Base-by-base conservation (phyloP, 1,140 invertebrate species). In the Rhysida immarginata region DNA sequence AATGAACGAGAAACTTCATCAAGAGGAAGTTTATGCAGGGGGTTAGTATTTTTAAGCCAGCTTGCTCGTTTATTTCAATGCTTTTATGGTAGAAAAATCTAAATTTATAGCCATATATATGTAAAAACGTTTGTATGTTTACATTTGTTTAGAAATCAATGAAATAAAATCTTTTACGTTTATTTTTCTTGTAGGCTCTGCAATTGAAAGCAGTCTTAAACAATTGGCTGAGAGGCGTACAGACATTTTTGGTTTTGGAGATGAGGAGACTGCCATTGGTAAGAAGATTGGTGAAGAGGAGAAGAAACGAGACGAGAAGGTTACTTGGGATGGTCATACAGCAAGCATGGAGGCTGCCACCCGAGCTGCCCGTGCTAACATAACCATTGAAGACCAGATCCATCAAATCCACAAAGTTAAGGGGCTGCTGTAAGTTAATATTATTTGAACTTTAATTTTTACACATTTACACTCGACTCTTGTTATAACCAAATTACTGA, bases 211-310 rank as follows among this genome's bases (percentile, higher is more conserved):
- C 13, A 96, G 87, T 68, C 79, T 99, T 63, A 96, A 96, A 68
- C 83, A 94, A 65, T 75, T 99, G 60, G 96, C 95, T 0, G 95
- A 99, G 67, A 80, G 95, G 62, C 89, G 96, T 85, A 97, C 96
- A 2, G 96, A 99, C 80, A 99, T 99, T 72, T 99, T 99, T 69
- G 96, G 96, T 77, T 85, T 91, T 55, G 96, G 95, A 59, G 89
- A 91, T 65, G 94, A 98, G 70, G 96, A 99, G 77, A 96, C 95
- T 0, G 87, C 90, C 1, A 99, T 99, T 69, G 96, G 96, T 79
- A 94, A 96, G 73, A 99, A 99, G 71, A 91, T 96, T 60, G 96
- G 96, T 8, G 93, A 97, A 70, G 94, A 97, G 65, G 93, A 85
- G 69, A 83, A 81, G 59, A 79, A 80, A 60, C 85, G 84, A 68